Evolutionary conservation across 30 jellyfish, hydroid and myxozoan genomes (phyloP), one percentile per base, ranked within the genome.

Genomic region (Nemopilema nomurai): DNA sequence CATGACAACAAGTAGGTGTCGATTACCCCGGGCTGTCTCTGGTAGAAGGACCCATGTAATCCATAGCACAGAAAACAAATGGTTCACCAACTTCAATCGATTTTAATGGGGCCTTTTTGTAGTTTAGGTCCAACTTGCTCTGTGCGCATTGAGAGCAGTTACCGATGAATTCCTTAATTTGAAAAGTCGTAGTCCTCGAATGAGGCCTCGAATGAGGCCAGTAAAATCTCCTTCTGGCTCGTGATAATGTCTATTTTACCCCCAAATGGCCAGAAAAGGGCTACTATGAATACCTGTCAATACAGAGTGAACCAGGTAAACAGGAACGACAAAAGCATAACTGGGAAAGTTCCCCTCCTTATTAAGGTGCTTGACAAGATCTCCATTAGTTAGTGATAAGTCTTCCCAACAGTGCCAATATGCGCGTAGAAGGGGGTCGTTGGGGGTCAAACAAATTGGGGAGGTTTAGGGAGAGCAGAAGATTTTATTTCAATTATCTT

Each of bases 31-130:
- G 64, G 73, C 79, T 24, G 92, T 28, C 27, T 32, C 71, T 1
- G 92, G 88, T 20, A 83, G 62, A 28, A n/a, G n/a, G 92, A 87
- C 3, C 87, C 92, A 33, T 70, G 62, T 72, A 79, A 57, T 83
- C 92, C 57, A 83, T 49, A 3, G 92, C 88, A 69, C 87, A 31
- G n/a, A 64, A 53, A 18, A 83, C 77, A 49, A 77, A 77, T 16
- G 79, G 84, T 26, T 77, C 92, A 20, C 22, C 65, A 50, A 64
- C 62, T 17, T 71, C 17, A n/a, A 62, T 51, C 21, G 80, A 67
- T 71, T 64, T 49, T 53, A 76, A 4, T 7, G 92, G 78, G 18
- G 87, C 92, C 32, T 71, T 50, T 1, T 49, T 25, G 21, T 31
- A 22, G 1, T 77, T 53, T 16, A 16, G 31, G 24, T 29, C 51